Evolutionary conservation across 2,797 vertebrate species (phyloP).

Genomic region (Rhadinocentrus ornatus): DNA sequence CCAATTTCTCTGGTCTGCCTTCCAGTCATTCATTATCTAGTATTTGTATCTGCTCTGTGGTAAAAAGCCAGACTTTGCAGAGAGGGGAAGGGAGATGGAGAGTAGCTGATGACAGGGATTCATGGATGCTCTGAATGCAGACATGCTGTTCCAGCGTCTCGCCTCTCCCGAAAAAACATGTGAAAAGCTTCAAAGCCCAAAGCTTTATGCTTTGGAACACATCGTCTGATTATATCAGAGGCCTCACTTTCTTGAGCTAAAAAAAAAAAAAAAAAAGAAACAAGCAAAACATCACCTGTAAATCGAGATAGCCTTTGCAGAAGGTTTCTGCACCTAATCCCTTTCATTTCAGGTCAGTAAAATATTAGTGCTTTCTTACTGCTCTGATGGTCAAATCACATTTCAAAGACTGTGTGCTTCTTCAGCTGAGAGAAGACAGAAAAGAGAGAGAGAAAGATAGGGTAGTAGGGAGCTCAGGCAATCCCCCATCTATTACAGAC

Average conservation of each 20-base stretch:
- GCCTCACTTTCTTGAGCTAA: constrained; percentile 53
- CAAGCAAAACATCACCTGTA: constrained; percentile 79
- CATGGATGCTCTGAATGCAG: constrained; percentile 72
- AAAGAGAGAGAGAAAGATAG: constrained; percentile 38
- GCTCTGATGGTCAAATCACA: constrained; percentile 82
- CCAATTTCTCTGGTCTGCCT: constrained; percentile 59
- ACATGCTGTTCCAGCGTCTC: constrained; percentile 62
- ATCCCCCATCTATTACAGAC: constrained; percentile 83
- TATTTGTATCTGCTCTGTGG: constrained; percentile 67
- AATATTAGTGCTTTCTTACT: constrained; percentile 80
- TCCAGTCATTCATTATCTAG: constrained; percentile 68
- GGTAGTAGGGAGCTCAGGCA: constrained; percentile 72
- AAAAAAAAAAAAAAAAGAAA: constrained; percentile 43
- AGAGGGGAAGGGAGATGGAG: constrained; percentile 48
- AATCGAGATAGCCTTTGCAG: constrained; percentile 71
- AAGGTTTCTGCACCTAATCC: constrained; percentile 74
- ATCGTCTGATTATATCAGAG: constrained; percentile 73
- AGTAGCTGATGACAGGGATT: constrained; percentile 74
- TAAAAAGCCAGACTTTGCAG: constrained; percentile 64
- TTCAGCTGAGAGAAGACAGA: constrained; percentile 58
- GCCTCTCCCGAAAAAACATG: constrained; percentile 72
- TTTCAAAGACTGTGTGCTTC: constrained; percentile 78
- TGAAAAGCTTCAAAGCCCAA: constrained; percentile 75
- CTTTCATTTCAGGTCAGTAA: constrained; percentile 82
- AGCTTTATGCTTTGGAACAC: constrained; percentile 69